Evolutionary conservation across 2,113 vertebrate genomes (phyloP).

Genomic region (Tetrax tetrax): DNA sequence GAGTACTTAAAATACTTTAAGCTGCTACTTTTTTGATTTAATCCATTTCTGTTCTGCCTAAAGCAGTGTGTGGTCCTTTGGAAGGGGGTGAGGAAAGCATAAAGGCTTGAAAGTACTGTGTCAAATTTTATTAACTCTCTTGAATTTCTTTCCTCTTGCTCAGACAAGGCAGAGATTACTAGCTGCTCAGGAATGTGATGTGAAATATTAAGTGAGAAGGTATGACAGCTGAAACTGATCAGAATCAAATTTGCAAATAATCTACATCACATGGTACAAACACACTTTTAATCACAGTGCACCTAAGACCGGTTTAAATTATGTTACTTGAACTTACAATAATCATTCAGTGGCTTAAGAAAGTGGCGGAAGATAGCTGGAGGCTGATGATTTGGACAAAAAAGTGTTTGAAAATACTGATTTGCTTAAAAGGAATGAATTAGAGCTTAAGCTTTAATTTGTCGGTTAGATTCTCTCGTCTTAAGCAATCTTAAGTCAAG

Average conservation of each 20-base stretch:
- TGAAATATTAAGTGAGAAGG: background rate
- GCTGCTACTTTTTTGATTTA: slow-evolving; percentile 17
- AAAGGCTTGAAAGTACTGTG: background rate
- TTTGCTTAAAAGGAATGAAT: background rate
- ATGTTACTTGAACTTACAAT: background rate
- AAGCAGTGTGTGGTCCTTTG: background rate
- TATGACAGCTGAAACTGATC: background rate
- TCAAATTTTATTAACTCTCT: background rate
- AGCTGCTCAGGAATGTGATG: background rate
- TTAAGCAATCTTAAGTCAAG: background rate
- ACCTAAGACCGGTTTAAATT: background rate
- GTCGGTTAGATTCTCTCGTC: background rate
- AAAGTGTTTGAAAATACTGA: background rate
- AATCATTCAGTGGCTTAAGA: background rate
- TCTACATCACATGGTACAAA: background rate
- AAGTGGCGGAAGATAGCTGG: background rate
- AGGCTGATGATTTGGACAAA: background rate
- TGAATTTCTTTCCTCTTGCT: background rate
- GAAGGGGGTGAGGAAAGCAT: background rate
- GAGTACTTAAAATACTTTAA: slow-evolving; percentile 22
- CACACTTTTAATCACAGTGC: background rate
- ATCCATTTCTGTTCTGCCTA: background rate
- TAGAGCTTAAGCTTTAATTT: background rate
- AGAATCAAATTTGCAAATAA: background rate
- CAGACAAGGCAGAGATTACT: background rate